Evolutionary conservation across 2,113 vertebrate genomes (phyloP), one percentile per base, ranked within the genome.

Genomic region (Nicator chloris): DNA sequence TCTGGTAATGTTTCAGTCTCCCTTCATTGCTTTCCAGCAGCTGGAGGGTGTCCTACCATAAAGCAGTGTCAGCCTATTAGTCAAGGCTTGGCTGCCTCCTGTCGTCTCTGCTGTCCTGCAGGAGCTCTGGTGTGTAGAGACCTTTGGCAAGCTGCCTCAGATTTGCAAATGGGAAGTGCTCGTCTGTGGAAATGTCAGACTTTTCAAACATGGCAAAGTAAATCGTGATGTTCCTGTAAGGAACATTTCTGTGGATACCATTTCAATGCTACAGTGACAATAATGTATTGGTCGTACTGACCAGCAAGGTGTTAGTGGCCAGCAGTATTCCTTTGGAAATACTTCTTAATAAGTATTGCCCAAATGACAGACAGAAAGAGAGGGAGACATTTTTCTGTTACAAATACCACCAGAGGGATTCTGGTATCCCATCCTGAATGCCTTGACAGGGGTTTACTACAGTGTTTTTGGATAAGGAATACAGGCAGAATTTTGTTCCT

Each of bases 101-200:
- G 73, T 49, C 23, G 0, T 45, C 27, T 71, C 47, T 71, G 54
- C 71, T 80, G 37, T 90, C 79, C 90, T 81, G 39, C 0, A 13
- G 75, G 87, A 94, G 63, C 47, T 81, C 40, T 88, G 75, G 53
- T 76, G n/a, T 35, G 81, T 45, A 35, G 6, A 90, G 63, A 77
- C 54, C 85, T 95, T 87, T 88, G 64, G 66, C 90, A 90, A 90
- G 63, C 90, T 80, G 66, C 37, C 75, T 86, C 75, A 56, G 6
- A 82, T 89, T 79, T 83, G 63, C 45, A 96, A 80, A 77, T 77
- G 73, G 86, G 47, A 78, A 61, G 21, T 53, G 33, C 78, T 80
- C 66, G 53, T 79, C 59, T 88, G 57, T 90, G 87, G 63, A 91
- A 95, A 90, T 86, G 87, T 94, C 92, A 96, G 71, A 47, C 56